Base-by-base conservation (phyloP, 2,113 vertebrate species). In the Urocolius indicus region DNA sequence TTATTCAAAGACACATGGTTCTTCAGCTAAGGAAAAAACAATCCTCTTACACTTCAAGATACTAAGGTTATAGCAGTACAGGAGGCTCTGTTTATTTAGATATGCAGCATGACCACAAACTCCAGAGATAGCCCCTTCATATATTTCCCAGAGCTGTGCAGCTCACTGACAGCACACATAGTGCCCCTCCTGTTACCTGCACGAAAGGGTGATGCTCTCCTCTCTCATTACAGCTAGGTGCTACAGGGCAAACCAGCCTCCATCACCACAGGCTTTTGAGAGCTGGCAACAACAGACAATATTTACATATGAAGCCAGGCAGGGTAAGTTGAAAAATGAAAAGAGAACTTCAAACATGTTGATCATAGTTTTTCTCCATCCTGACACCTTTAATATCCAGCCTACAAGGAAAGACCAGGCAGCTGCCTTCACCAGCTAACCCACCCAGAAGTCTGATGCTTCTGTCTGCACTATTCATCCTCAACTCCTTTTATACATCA, bases 161-260 rank as follows among this genome's bases (percentile, higher is more conserved):
- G 46, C 79, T 43, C 54, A 2, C 32, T 3, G 12, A 13, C 30
- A 57, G 32, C 38, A 20, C 43, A 2, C 0, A 2, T 9, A 26
- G 18, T 36, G 46, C 26, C 81, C 27, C 10, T 43, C 8, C 23
- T 11, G 29, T 1, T 8, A 32, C 8, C 34, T 26, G 45, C 24
- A 15, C 0, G 9, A 10, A 16, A 34, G 23, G 23, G 24, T 1
- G 43, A 73, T 18, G 36, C 34, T 67, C 32, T 49, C 32, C 54
- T 34, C 48, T 52, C 61, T 38, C 27, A 7, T 1, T 4, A 71
- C 17, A 59, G 57, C 9, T 30, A 2, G 10, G 22, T 18, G 45
- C 48, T 23, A 18, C 34, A 46, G 30, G 76, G 32, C 27, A 29
- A n/a, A 84, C 23, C 26, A 49, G 38, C 32, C 74, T 67, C 74